These are phyloP conservation scores for Enoplosus armatus DNA, from an alignment of 2,797 vertebrate species.

Conservation along the genomic window DNA sequence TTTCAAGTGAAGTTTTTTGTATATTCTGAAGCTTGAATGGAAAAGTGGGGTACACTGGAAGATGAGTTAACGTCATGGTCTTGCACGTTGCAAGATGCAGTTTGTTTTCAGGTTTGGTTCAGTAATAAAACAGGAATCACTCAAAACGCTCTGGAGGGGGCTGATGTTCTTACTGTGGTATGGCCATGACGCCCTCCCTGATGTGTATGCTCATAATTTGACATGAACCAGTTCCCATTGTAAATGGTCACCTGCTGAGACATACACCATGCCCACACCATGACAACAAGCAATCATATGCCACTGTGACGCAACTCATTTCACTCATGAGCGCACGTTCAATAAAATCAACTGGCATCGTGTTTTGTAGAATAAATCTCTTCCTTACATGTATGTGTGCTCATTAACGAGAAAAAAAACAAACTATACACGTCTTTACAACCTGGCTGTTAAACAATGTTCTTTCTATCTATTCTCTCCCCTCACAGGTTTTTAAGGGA, in stretches of 20 bases:
- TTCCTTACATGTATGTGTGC: no score
- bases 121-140: no score
- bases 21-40: no score
- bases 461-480: background rate
- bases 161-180: no score
- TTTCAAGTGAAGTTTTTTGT: no score
- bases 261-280: background rate
- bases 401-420: background rate
- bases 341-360: background rate
- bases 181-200: background rate
- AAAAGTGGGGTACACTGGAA: background rate
- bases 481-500: slow-evolving; percentile 93
- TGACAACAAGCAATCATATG: slow-evolving; percentile 1
- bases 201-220: background rate
- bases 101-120: no score
- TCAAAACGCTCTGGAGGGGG: background rate
- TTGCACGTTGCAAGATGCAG: no score
- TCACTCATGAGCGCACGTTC: background rate
- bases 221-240: background rate
- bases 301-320: background rate
- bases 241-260: background rate
- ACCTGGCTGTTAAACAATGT: background rate
- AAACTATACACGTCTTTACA: background rate
- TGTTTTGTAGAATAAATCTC: background rate
- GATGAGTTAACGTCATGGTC: background rate